Base-by-base conservation (phyloP, 2,797 vertebrate species). In the Rhinella marina region DNA sequence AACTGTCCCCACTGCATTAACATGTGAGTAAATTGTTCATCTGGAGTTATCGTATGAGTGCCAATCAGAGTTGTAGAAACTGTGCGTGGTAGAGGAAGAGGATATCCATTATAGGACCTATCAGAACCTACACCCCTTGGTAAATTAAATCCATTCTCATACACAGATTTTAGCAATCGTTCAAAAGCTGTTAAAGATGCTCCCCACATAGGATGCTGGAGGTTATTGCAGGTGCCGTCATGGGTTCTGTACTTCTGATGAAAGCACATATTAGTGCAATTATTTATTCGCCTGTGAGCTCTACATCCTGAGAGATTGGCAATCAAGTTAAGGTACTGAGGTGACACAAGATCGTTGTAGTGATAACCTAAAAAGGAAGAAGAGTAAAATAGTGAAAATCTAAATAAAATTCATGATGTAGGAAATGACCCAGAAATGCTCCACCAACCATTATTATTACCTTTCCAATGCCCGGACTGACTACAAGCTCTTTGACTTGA, bases 1-100 rank as follows among this genome's bases (percentile, higher is more conserved):
- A 99, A 99, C 93, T 99, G 98, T 54, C 98, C 98, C 98, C 98
- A 99, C 90, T 99, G 98, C 98, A 99, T 99, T 14, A 98, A 94
- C 96, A 99, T 99, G 94, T 99, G 98, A 0, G 98, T 99, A 93
- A 97, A 99, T 79, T 96, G 96, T 78, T 96, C 95, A 0, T 99
- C 98, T 0, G 98, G 97, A 2, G 98, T 99, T 88, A 99, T 90
- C 0, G 95, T 94, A 94, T 99, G 98, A 0, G 98, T 96, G 48
- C 97, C 98, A 0, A 99, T 97, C 92, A 99, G 94, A 6, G 94
- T 92, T 14, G 98, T 99, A 50, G 98, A 99, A 91, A 99, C 96
- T 79, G 98, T 90, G 79, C 98, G 94, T 0, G 98, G 98, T 91
- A 98, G 94, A 7, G 98, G 98, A 72, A 99, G 93, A 0, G 93